Conservation (phyloP, 2,888 invertebrate genomes). For the Malacosoma neustria region DNA sequence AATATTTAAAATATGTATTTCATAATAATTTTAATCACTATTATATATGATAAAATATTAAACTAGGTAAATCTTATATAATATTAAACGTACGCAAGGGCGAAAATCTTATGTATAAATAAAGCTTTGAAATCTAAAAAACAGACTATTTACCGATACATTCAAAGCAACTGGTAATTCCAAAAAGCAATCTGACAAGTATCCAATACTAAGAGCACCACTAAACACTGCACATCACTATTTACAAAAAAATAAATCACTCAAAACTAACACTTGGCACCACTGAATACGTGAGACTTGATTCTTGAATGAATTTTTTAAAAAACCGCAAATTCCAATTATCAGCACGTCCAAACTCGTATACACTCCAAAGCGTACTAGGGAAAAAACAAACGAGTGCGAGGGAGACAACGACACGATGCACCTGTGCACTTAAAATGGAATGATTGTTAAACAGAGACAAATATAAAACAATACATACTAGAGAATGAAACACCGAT, state of each 20-base stretch:
- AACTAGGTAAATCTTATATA: too few species aligned
- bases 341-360: background rate
- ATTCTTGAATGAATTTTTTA: background rate
- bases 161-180: background rate
- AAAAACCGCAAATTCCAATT: background rate
- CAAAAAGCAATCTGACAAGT: background rate
- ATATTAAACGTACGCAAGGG: conserved; percentile 6
- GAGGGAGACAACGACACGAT: conserved; percentile 46
- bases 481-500: conserved; percentile 42
- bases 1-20: too few species aligned
- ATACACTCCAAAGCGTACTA: conserved; percentile 2
- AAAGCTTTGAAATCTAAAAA: conserved; percentile 7
- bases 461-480: conserved; percentile 54
- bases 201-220: background rate
- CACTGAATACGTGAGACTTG: background rate
- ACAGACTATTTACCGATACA: background rate
- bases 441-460: conserved; percentile 51
- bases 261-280: background rate
- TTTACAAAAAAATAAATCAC: background rate
- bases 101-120: conserved; percentile 18
- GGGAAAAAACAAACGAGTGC: conserved; percentile 40
- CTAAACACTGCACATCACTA: background rate
- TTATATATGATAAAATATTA: too few species aligned
- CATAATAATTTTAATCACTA: too few species aligned
- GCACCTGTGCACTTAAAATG: conserved; percentile 69